Conservation (phyloP, 2,888 invertebrate species). For the Amiota mariae region DNA sequence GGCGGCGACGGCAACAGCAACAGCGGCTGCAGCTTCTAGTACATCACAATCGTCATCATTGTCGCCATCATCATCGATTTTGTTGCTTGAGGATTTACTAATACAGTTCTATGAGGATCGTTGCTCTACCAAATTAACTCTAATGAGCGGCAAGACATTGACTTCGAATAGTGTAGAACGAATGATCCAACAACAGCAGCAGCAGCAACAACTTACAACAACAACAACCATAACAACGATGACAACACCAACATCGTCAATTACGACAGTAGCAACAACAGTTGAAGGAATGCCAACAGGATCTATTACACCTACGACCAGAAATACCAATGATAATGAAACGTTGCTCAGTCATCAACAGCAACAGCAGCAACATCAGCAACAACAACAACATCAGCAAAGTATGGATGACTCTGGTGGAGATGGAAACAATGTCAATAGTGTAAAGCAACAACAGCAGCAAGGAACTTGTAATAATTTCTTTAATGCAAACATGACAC, state of each 20-base stretch:
- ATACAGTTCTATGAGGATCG: conserved; percentile 73
- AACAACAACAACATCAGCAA: background rate
- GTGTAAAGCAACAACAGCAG: background rate
- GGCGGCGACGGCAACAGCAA: conserved; percentile 43
- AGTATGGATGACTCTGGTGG: conserved; percentile 38
- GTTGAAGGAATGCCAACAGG: conserved; percentile 45
- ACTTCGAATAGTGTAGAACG: conserved; percentile 48
- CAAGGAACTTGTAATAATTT: conserved; percentile 14
- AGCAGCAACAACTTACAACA: conserved; percentile 27
- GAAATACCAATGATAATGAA: background rate
- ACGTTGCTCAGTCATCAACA: background rate
- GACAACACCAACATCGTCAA: conserved; percentile 33
- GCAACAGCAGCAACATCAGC: background rate
- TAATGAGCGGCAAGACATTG: conserved; percentile 58
- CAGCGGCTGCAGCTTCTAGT: conserved; percentile 37
- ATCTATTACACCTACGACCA: conserved; percentile 40
- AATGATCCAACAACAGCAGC: conserved; percentile 37
- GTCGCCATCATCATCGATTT: conserved; percentile 51
- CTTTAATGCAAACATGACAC: conserved; percentile 32
- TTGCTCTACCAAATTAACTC: conserved; percentile 62
- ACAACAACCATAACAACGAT: conserved; percentile 28
- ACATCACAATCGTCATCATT: background rate
- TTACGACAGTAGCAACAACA: conserved; percentile 3
- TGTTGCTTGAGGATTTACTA: conserved; percentile 70
- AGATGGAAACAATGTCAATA: conserved; percentile 43